These are phyloP conservation scores for Drosophila cognata DNA, from an alignment of 2,888 invertebrate genomes.

Conservation along the genomic window DNA sequence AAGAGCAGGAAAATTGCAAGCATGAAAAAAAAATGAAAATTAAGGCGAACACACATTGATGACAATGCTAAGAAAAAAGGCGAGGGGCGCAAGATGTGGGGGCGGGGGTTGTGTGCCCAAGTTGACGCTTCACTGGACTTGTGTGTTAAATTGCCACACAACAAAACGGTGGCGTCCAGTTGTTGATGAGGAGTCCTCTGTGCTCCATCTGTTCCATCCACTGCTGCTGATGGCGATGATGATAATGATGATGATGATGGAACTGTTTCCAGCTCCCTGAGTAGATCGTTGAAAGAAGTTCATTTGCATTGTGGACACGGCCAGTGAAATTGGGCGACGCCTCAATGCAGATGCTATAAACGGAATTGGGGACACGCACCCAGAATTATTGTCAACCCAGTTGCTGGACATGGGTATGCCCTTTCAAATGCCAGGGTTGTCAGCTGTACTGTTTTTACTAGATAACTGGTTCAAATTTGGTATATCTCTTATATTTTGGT, in stretches of 20 bases:
- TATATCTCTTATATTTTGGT: not conserved
- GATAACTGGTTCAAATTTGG: not conserved
- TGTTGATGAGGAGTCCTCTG: conserved; percentile 24
- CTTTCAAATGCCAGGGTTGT: not conserved
- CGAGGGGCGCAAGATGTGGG: not conserved
- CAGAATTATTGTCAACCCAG: conserved; percentile 12
- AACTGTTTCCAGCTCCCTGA: conserved; percentile 19
- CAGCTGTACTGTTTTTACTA: not conserved
- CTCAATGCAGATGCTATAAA: conserved; percentile 53
- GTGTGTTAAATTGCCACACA: conserved; percentile 72
- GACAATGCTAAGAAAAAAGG: conserved; percentile 18
- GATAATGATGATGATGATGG: conserved; percentile 32
- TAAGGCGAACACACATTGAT: conserved; percentile 54
- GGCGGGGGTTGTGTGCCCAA: conserved; percentile 59
- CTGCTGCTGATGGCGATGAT: not conserved
- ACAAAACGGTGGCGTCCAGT: conserved; percentile 35
- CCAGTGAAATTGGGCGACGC: conserved; percentile 60
- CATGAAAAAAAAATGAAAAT: conserved; percentile 53
- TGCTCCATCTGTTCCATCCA: not conserved
- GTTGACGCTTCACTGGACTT: conserved; percentile 76
- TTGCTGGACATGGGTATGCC: not conserved
- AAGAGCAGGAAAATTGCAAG: conserved; percentile 54
- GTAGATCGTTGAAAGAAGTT: conserved; percentile 63
- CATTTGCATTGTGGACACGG: conserved; percentile 76
- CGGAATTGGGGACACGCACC: conserved; percentile 42